Base-by-base conservation (phyloP, 2,888 invertebrate species). In the Drosophila neotestacea region DNA sequence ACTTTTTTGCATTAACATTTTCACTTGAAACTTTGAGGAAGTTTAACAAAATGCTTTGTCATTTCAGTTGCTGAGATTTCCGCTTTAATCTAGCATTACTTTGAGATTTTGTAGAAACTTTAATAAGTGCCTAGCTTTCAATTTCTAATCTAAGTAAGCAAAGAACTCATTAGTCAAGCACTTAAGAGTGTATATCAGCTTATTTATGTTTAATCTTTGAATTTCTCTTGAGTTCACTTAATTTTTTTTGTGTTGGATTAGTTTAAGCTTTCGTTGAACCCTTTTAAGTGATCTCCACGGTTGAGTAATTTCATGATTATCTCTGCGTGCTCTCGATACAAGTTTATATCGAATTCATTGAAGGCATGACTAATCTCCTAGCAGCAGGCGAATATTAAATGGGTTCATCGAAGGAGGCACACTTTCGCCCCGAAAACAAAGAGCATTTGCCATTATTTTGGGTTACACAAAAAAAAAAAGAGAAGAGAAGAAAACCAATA, bases 361-460 rank as follows among this genome's bases (percentile, higher is more conserved):
- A 30, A 63, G 56, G 30, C 78, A 54, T 73, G 78, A 42, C 73
- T 63, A 63, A 75, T 77, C 67, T 61, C 7, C 27, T 27, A 32
- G 32, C 34, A 51, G 32, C 41, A 65, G 63, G 39, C 56, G 36
- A 36, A 36, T 48, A 30, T 41, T 41, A 22, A 55, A 55, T 56
- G 42, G 55, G 58, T 58, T 58, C 58, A 64, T 36, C 42, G 55
- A 58, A 42, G 55, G 61, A 64, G 34, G 56, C 76, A 70, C 79
- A 77, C 79, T 79, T 75, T 73, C 79, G 78, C 80, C 55, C 38
- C 22, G 27, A 32, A 64, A 44, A 62, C 48, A 56, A 63, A 54
- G 16, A 48, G 10, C 30, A 50, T 68, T 27, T 66, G 74, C 66
- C 60, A 79, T 69, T 79, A 77, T 78, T 72, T 65, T 60, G 62